phyloP scores from a whole-genome alignment of 2,113 vertebrate species.

The Phaethon lepturus region DNA sequence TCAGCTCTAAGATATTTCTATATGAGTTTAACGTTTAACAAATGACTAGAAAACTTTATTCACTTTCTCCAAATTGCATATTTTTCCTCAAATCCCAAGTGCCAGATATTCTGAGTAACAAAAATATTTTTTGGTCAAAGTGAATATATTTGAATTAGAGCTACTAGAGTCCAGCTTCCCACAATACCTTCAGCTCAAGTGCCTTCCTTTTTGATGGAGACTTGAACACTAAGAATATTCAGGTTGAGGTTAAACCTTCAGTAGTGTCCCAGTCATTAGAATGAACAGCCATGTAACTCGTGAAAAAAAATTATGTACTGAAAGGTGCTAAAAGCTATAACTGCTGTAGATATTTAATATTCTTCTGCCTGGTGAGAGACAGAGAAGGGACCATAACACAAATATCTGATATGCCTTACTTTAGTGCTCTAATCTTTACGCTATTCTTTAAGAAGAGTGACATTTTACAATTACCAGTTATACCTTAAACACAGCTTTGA shows the following conservation, averaged over 20 bases:
- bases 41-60: constrained; percentile 28
- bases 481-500: not conserved
- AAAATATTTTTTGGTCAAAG: not conserved
- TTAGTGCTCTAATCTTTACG: not conserved
- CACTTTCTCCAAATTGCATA: constrained; percentile 1
- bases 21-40: constrained; percentile 34
- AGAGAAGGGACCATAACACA: not conserved
- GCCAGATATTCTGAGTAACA: not conserved
- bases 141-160: not conserved
- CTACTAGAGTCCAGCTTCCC: not conserved
- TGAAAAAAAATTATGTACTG: not conserved
- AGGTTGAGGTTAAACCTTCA: not conserved
- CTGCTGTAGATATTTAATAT: not conserved
- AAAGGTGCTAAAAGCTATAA: not conserved
- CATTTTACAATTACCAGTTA: not conserved
- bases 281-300: not conserved
- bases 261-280: not conserved
- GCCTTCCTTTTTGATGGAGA: not conserved
- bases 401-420: not conserved
- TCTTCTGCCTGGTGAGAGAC: not conserved
- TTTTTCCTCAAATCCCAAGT: not conserved
- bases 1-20: constrained; percentile 50
- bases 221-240: not conserved
- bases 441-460: not conserved
- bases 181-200: not conserved